Percentiles rank a stretch among this genome's conserved stretches.
phyloP scores from a whole-genome alignment of 53 echinoderm and acorn worm genomes.

The Mesocentrotus franciscanus region DNA sequence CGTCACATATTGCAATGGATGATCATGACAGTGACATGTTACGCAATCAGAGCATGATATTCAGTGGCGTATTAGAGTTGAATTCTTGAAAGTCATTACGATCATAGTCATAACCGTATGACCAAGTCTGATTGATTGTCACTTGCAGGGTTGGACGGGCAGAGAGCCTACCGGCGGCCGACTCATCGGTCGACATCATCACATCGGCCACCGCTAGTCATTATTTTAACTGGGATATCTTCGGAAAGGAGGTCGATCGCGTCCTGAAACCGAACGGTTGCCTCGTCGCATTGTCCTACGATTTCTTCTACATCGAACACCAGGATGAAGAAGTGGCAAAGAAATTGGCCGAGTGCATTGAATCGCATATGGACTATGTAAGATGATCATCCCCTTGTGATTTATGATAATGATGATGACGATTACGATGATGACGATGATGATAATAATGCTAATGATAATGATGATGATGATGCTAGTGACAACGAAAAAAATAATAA shows the following conservation, averaged over 20 bases:
- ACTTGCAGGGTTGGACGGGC: constrained; percentile 1
- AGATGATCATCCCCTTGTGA: not conserved
- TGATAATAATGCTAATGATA: too few species aligned
- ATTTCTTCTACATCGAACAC: constrained; percentile 21
- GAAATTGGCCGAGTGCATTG: constrained; percentile 20
- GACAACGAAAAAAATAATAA: too few species aligned
- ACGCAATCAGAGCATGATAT: too few species aligned
- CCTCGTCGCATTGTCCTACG: not conserved
- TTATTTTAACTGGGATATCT: constrained; percentile 43
- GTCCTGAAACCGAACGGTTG: constrained; percentile 56
- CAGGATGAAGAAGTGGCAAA: not conserved
- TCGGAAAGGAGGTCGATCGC: constrained; percentile 51
- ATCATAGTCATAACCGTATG: too few species aligned
- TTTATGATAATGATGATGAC: too few species aligned
- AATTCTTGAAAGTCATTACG: too few species aligned
- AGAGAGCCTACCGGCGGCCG: not conserved
- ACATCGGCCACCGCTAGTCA: constrained; percentile 51
- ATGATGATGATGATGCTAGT: too few species aligned
- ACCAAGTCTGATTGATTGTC: not conserved
- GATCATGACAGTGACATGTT: too few species aligned
- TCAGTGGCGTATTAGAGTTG: too few species aligned
- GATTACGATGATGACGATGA: too few species aligned
- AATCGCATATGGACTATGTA: not conserved
- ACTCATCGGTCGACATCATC: constrained; percentile 13
- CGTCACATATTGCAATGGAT: not conserved